A percentile compares a stretch with the other conserved stretches of the same genome.
Conservation (phyloP, 2,113 vertebrate genomes). For the Martes martes region DNA sequence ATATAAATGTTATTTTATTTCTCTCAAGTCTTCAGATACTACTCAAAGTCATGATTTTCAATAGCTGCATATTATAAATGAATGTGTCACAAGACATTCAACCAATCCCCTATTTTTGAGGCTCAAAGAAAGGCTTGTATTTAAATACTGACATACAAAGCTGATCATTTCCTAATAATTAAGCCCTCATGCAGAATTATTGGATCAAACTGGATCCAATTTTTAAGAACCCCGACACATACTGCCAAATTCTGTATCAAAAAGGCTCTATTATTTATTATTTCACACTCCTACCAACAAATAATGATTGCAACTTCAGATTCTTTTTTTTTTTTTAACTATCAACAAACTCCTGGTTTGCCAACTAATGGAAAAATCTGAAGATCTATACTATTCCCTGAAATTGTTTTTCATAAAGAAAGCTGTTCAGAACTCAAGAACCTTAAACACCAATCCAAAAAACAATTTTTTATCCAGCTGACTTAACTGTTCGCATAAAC, state of each 20-base stretch:
- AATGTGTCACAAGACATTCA: neutral
- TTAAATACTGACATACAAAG: neutral
- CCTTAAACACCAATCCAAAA: neutral
- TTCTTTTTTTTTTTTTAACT: neutral
- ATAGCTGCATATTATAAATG: neutral
- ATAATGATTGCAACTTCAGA: neutral
- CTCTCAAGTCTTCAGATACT: neutral
- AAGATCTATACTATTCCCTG: neutral
- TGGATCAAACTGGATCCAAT: neutral
- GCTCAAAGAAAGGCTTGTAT: neutral
- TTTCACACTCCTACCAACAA: neutral
- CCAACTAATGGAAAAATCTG: neutral
- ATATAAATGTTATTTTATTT: neutral
- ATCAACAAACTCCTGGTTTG: neutral
- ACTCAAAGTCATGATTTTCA: slow-evolving; percentile 9
- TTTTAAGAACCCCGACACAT: neutral
- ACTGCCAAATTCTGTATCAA: neutral
- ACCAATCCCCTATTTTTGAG: neutral
- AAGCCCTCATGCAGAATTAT: neutral
- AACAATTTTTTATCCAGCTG: neutral
- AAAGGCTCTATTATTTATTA: neutral
- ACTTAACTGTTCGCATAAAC: neutral
- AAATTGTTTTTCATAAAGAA: neutral
- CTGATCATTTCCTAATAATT: neutral
- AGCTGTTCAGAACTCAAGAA: neutral